Conservation (phyloP, 2,888 invertebrate species). For the Sceliomorpha sp. region DNA sequence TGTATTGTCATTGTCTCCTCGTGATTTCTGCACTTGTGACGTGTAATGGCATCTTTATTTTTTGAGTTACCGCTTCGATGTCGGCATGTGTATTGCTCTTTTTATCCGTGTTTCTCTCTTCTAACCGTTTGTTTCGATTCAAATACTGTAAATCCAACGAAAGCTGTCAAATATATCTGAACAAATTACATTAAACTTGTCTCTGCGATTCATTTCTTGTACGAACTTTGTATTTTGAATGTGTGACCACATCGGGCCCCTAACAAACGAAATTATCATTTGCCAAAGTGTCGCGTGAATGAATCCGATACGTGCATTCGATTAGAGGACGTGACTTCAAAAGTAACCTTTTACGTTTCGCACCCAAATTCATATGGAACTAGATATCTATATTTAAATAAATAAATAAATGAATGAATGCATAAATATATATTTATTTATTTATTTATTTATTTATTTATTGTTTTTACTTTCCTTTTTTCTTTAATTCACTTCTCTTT, state of each 20-base stretch:
- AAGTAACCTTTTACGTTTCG: not conserved
- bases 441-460: no score
- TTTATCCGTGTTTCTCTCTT: not conserved
- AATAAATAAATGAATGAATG: no score
- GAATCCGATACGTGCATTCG: slow-evolving; percentile 13
- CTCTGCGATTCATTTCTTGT: slow-evolving; percentile 34
- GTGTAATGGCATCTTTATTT: slow-evolving; percentile 30
- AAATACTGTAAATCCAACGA: not conserved
- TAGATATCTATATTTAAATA: slow-evolving; percentile 9
- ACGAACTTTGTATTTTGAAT: slow-evolving; percentile 18
- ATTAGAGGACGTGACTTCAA: not conserved
- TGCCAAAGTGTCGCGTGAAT: slow-evolving; percentile 25
- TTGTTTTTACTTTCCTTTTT: slow-evolving; percentile 3
- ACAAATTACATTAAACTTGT: slow-evolving; percentile 39
- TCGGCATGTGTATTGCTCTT: not conserved
- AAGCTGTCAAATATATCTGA: slow-evolving; percentile 48
- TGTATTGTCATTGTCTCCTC: slow-evolving; percentile 26
- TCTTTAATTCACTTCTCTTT: not conserved
- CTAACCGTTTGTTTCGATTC: not conserved
- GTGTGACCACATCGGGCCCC: slow-evolving; percentile 19
- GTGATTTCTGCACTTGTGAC: slow-evolving; percentile 19
- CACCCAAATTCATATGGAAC: not conserved
- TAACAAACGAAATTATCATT: slow-evolving; percentile 29
- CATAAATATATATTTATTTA: no score
- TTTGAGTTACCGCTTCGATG: slow-evolving; percentile 3